phyloP scores from a whole-genome alignment of 2,113 vertebrate genomes.

The Baryphthengus martii region DNA sequence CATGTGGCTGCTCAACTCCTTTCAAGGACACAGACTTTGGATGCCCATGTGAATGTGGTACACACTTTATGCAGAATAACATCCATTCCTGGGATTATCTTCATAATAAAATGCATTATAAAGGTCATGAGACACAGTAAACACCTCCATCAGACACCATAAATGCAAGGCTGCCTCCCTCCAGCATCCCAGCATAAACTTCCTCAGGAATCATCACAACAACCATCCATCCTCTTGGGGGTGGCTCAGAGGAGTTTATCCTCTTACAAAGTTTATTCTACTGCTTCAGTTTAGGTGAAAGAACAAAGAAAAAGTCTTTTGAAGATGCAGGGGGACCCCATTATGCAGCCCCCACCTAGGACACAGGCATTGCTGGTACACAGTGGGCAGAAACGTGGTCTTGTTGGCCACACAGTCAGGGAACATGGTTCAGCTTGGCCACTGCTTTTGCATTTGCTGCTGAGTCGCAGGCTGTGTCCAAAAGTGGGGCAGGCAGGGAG shows the following conservation, averaged over 20 bases:
- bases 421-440: accelerated
- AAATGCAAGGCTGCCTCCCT: not conserved
- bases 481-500: not conserved
- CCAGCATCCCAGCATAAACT: not conserved
- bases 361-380: not conserved
- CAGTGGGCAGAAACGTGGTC: accelerated
- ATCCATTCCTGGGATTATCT: not conserved
- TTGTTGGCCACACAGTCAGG: not conserved
- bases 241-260: slow-evolving; percentile 37
- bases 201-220: not conserved
- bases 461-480: not conserved
- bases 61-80: not conserved
- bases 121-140: not conserved
- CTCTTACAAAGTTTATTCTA: slow-evolving; percentile 67
- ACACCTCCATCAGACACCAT: not conserved
- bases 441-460: not conserved
- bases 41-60: accelerated
- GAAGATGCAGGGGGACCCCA: slow-evolving; percentile 17
- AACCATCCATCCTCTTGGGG: not conserved
- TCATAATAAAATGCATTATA: not conserved
- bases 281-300: slow-evolving; percentile 59
- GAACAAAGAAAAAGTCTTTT: slow-evolving; percentile 47
- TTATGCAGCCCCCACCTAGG: not conserved
- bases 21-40: accelerated
- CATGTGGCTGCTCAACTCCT: accelerated